These are phyloP conservation scores for Baronia brevicornis DNA, from an alignment of 2,888 invertebrate species.

Conservation along the genomic window DNA sequence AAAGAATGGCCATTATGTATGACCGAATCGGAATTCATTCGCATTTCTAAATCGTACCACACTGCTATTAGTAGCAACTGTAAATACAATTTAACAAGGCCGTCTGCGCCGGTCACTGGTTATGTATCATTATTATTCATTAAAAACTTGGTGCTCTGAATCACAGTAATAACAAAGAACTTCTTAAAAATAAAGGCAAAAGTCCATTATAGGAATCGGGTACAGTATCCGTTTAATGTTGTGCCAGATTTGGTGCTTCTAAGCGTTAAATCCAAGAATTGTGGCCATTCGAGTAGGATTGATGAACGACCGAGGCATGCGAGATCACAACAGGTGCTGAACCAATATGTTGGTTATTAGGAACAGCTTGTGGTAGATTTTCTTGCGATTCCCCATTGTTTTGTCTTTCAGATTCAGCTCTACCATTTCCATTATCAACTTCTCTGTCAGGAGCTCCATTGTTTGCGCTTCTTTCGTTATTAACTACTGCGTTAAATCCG, in stretches of 20 bases:
- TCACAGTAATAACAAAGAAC: constrained; percentile 35
- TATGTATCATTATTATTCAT: constrained; percentile 36
- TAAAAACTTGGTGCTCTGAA: too few species aligned
- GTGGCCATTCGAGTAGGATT: constrained; percentile 37
- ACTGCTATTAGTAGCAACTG: constrained; percentile 29
- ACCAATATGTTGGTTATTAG: constrained; percentile 18
- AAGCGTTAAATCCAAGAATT: constrained; percentile 40
- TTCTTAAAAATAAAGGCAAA: constrained; percentile 28
- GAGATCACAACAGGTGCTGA: constrained; percentile 41
- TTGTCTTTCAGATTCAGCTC: neutral
- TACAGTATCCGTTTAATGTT: neutral
- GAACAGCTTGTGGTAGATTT: constrained; percentile 1
- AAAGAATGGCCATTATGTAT: constrained; percentile 27
- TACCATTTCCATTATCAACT: too few species aligned
- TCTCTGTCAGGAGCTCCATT: too few species aligned
- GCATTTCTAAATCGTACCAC: constrained; percentile 35
- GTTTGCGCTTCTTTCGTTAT: too few species aligned
- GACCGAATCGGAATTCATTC: constrained; percentile 27
- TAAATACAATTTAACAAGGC: constrained; percentile 32
- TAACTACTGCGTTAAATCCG: too few species aligned
- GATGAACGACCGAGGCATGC: constrained; percentile 48
- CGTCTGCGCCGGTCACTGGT: constrained; percentile 35
- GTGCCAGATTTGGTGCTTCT: constrained; percentile 23
- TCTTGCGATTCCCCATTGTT: constrained; percentile 5
- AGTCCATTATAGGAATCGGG: too few species aligned